A percentile compares a stretch with the other conserved stretches of the same genome.
Conservation (phyloP, 2,113 vertebrate species). For the Xyrauchen texanus region DNA sequence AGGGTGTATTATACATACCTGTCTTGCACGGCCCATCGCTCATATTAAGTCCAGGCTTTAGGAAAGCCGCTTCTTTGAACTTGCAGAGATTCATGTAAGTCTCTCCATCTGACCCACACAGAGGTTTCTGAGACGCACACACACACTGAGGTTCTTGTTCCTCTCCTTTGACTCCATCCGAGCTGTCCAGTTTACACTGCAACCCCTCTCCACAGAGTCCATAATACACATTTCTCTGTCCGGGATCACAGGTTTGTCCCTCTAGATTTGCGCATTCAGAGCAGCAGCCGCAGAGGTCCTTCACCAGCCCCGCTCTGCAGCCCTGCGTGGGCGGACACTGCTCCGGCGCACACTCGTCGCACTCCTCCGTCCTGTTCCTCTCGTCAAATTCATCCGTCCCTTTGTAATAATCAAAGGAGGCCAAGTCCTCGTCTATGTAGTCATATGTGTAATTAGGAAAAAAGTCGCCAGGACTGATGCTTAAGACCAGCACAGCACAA, state of each 20-base stretch:
- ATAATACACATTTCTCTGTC: conserved; percentile 57
- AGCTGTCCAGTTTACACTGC: conserved; percentile 63
- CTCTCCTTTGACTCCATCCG: conserved; percentile 17
- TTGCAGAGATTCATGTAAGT: conserved; percentile 74
- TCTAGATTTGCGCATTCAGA: conserved; percentile 77
- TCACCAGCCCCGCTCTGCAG: conserved; percentile 71
- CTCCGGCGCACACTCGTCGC: conserved; percentile 65
- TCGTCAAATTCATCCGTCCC: conserved; percentile 35
- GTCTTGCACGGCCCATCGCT: conserved; percentile 70
- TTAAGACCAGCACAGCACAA: conserved; percentile 16
- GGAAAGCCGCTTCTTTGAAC: conserved; percentile 64
- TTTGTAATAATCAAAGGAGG: conserved; percentile 56
- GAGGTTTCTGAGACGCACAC: conserved; percentile 65
- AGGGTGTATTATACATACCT: conserved; percentile 57
- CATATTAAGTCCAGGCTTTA: conserved; percentile 55
- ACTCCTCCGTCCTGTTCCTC: conserved; percentile 53
- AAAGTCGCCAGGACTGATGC: background rate
- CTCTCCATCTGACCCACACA: conserved; percentile 70
- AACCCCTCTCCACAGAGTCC: conserved; percentile 73
- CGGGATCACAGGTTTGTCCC: conserved; percentile 74
- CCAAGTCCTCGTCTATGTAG: conserved; percentile 47
- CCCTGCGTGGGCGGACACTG: conserved; percentile 65
- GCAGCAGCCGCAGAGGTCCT: conserved; percentile 74
- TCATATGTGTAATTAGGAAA: conserved; percentile 53
- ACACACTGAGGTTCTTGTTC: conserved; percentile 68